A percentile compares a stretch with the other conserved stretches of the same genome.
These are phyloP conservation scores for Dexiosoma caninum DNA, from an alignment of 2,888 invertebrate genomes.

Conservation along the genomic window DNA sequence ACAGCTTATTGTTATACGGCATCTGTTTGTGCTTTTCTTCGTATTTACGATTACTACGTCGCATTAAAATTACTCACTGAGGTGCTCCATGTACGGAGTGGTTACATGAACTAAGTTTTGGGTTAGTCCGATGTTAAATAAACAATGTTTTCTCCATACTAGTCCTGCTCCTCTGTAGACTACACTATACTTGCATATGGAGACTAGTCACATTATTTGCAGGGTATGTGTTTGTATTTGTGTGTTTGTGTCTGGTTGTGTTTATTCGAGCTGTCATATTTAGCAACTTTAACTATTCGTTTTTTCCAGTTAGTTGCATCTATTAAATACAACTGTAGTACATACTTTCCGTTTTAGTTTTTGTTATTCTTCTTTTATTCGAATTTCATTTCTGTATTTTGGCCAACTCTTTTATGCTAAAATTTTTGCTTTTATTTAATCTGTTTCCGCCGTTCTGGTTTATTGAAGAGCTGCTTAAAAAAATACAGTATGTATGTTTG, in stretches of 20 bases:
- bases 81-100: too few species aligned
- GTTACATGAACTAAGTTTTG: too few species aligned
- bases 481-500: too few species aligned
- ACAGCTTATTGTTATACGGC: too few species aligned
- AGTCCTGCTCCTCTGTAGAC: too few species aligned
- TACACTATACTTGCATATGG: too few species aligned
- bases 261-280: slow-evolving; percentile 2
- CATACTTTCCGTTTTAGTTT: not conserved
- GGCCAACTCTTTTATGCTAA: not conserved
- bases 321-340: not conserved
- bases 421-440: not conserved
- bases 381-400: not conserved
- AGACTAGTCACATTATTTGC: too few species aligned
- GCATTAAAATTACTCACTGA: too few species aligned
- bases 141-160: too few species aligned
- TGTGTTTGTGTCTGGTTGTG: too few species aligned
- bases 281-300: not conserved
- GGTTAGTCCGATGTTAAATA: too few species aligned
- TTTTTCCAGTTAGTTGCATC: slow-evolving; percentile 28
- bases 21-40: not conserved
- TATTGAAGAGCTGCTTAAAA: slow-evolving; percentile 5
- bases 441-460: slow-evolving; percentile 7
- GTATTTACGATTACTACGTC: too few species aligned
- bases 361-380: not conserved
- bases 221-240: not conserved